Percentiles rank a stretch among this genome's conserved stretches.
Conservation (phyloP, 1,140 invertebrate genomes). For the Drosophila sproati region DNA sequence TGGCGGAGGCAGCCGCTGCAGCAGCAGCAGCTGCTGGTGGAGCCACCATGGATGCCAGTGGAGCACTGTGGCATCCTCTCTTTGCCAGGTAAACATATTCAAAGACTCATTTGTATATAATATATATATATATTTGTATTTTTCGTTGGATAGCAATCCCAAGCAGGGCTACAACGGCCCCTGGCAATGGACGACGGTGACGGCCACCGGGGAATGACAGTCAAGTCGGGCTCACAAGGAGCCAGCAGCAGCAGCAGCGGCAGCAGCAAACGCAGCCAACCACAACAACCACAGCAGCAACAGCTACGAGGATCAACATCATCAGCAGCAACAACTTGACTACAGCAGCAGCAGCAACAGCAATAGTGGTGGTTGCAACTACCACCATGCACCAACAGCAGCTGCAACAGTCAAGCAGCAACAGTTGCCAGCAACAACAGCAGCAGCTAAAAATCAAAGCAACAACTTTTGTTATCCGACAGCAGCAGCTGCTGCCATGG, state of each 20-base stretch:
- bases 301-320: slow-evolving; percentile 58
- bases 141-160: slow-evolving; percentile 75
- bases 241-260: slow-evolving; percentile 49
- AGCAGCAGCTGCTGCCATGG: slow-evolving; percentile 43
- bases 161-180: slow-evolving; percentile 85
- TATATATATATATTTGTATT: slow-evolving; percentile 1
- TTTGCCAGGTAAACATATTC: slow-evolving; percentile 87
- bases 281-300: slow-evolving; percentile 17
- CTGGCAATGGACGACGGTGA: slow-evolving; percentile 86
- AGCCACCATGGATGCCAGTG: slow-evolving; percentile 85
- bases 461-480: slow-evolving; percentile 67
- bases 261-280: slow-evolving; percentile 1
- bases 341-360: slow-evolving; percentile 45
- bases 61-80: slow-evolving; percentile 89
- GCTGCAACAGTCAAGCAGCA: slow-evolving; percentile 42
- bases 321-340: slow-evolving; percentile 25
- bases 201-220: slow-evolving; percentile 86
- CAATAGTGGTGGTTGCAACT: slow-evolving; percentile 34
- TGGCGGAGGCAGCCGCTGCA: slow-evolving; percentile 52
- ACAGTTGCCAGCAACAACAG: slow-evolving; percentile 47
- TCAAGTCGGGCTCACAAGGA: slow-evolving; percentile 84
- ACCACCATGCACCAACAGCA: slow-evolving; percentile 21
- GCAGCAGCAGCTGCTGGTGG: slow-evolving; percentile 45
- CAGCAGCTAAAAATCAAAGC: slow-evolving; percentile 67
- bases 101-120: background rate